These are phyloP conservation scores for Novumbra hubbsi DNA, from an alignment of 2,797 vertebrate species.

Conservation along the genomic window DNA sequence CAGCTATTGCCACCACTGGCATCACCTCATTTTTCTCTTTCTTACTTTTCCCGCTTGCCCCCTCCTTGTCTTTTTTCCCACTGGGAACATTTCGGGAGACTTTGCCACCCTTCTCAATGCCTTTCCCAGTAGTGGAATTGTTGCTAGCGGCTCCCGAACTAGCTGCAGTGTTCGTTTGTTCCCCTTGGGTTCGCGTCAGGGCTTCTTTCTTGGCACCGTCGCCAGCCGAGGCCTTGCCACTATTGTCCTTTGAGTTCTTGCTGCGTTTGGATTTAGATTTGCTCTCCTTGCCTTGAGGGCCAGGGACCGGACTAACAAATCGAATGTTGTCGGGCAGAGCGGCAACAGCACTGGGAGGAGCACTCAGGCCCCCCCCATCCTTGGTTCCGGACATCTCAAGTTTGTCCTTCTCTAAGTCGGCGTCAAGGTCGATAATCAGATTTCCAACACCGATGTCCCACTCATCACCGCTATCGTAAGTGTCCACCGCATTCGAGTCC, in stretches of 20 bases:
- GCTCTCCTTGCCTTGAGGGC: slow-evolving; percentile 96
- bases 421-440: slow-evolving; percentile 99
- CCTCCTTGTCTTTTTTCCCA: slow-evolving; percentile 96
- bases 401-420: slow-evolving; percentile 99
- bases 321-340: slow-evolving; percentile 97
- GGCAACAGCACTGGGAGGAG: slow-evolving; percentile 90
- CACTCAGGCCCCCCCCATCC: slow-evolving; percentile 88
- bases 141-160: slow-evolving; percentile 70
- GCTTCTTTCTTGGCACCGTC: slow-evolving; percentile 93
- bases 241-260: slow-evolving; percentile 98
- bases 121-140: slow-evolving; percentile 79
- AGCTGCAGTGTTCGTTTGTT: slow-evolving; percentile 75
- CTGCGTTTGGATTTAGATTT: slow-evolving; percentile 99
- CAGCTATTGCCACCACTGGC: slow-evolving; percentile 73
- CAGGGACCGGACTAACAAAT: slow-evolving; percentile 97
- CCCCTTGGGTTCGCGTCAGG: slow-evolving; percentile 86
- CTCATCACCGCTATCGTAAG: slow-evolving; percentile 99
- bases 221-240: slow-evolving; percentile 82
- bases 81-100: slow-evolving; percentile 83
- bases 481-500: slow-evolving; percentile 99
- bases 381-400: slow-evolving; percentile 99
- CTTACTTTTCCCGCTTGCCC: slow-evolving; percentile 89
- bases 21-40: slow-evolving; percentile 92
- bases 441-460: slow-evolving; percentile 99
- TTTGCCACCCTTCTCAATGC: slow-evolving; percentile 89